These are phyloP conservation scores for Rhamnusium bicolor DNA, from an alignment of 2,888 invertebrate species.

Conservation along the genomic window DNA sequence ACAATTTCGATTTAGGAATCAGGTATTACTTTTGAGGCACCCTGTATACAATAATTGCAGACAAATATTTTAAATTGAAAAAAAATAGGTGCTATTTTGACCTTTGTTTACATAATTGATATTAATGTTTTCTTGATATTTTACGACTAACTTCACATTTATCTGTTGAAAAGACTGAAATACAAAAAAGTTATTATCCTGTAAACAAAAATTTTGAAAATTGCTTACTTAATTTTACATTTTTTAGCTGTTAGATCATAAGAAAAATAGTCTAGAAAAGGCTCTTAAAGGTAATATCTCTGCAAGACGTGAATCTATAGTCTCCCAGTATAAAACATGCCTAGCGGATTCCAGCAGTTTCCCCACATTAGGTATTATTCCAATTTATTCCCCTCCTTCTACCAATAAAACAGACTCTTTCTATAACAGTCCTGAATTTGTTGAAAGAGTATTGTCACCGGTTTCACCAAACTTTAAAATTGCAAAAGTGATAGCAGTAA, in stretches of 20 bases:
- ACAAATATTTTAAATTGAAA: no score
- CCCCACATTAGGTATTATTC: slow-evolving; percentile 43
- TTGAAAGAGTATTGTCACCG: slow-evolving; percentile 29
- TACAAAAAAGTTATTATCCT: no score
- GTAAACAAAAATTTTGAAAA: no score
- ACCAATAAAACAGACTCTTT: background rate
- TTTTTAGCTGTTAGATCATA: slow-evolving; percentile 49
- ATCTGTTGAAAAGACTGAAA: no score
- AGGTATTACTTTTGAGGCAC: no score
- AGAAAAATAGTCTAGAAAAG: slow-evolving; percentile 50
- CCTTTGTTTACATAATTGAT: no score
- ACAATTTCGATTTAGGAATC: no score
- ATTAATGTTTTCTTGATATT: no score
- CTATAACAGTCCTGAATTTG: slow-evolving; percentile 25
- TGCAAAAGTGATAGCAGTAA: background rate
- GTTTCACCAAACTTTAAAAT: background rate
- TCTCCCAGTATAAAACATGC: slow-evolving; percentile 43
- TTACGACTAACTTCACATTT: background rate
- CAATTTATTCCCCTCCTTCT: slow-evolving; percentile 43
- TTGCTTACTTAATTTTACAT: slow-evolving; percentile 1
- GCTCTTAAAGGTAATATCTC: slow-evolving; percentile 27
- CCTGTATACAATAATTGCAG: no score
- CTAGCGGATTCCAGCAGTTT: slow-evolving; percentile 43
- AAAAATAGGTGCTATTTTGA: no score
- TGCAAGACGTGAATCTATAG: slow-evolving; percentile 42